Percentiles rank a stretch among this genome's conserved stretches.
Evolutionary conservation across 2,797 vertebrate species (phyloP).

Genomic region (Cryptoblepharus egeriae): DNA sequence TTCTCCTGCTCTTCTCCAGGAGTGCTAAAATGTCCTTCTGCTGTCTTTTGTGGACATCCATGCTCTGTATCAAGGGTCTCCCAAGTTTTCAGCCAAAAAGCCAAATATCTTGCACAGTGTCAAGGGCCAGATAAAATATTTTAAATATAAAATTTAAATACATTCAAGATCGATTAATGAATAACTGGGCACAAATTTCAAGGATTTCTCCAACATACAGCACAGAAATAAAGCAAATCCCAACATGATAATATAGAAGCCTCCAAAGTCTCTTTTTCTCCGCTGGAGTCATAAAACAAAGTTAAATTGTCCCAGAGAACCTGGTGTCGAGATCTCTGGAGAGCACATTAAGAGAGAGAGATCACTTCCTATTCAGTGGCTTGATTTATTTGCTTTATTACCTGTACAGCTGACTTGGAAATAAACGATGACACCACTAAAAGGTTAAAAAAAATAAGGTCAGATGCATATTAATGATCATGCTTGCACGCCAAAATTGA

Average conservation of each 20-base stretch:
- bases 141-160: no score
- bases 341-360: constrained; percentile 35
- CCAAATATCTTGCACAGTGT: no score
- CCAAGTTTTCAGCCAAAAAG: no score
- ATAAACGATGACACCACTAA: constrained; percentile 37
- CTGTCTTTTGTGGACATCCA: not conserved
- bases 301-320: constrained; percentile 18
- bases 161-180: no score
- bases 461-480: constrained; percentile 23
- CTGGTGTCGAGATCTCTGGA: constrained; percentile 33
- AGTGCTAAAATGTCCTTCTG: not conserved
- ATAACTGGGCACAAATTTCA: no score
- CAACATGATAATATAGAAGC: not conserved
- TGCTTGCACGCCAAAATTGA: constrained; percentile 18
- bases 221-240: constrained; percentile 11
- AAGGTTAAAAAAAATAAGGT: constrained; percentile 46
- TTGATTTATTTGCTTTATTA: constrained; percentile 30
- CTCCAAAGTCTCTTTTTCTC: constrained; percentile 7
- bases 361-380: constrained; percentile 4
- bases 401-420: constrained; percentile 33
- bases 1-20: not conserved
- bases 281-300: constrained; percentile 32
- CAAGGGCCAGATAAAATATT: no score
- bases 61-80: not conserved
- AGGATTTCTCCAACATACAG: no score